Conservation (phyloP, 2,888 invertebrate species). For the Stramonita haemastoma region DNA sequence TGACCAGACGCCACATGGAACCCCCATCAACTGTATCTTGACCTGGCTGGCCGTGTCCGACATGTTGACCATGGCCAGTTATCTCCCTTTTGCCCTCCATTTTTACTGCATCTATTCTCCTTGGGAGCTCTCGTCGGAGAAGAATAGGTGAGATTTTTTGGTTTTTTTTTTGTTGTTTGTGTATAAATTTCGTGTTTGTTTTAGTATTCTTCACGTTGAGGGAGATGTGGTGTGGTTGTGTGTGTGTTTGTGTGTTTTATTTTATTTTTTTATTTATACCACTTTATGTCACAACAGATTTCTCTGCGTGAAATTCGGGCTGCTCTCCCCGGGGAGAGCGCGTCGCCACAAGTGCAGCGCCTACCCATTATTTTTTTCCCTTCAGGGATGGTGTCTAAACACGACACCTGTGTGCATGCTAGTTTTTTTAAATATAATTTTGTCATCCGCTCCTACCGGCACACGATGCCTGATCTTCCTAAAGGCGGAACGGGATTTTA, state of each 20-base stretch:
- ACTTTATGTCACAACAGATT: too few species aligned
- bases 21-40: constrained; percentile 93
- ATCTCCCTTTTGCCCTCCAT: constrained; percentile 91
- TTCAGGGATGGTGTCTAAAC: too few species aligned
- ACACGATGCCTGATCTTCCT: too few species aligned
- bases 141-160: constrained; percentile 72
- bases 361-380: too few species aligned
- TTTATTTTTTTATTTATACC: not conserved
- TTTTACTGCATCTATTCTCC: constrained; percentile 66
- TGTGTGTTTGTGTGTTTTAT: not conserved
- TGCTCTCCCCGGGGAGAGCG: too few species aligned
- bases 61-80: constrained; percentile 92
- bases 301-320: too few species aligned
- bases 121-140: constrained; percentile 58
- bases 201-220: not conserved
- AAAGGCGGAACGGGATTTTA: too few species aligned
- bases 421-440: too few species aligned
- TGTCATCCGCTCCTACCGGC: too few species aligned
- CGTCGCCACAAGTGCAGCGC: too few species aligned
- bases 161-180: not conserved
- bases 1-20: constrained; percentile 89
- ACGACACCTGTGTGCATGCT: too few species aligned
- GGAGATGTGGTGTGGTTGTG: not conserved
- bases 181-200: not conserved
- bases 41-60: constrained; percentile 92